Evolutionary conservation across 2,797 vertebrate species (phyloP).

Genomic region (Crax fasciolata): DNA sequence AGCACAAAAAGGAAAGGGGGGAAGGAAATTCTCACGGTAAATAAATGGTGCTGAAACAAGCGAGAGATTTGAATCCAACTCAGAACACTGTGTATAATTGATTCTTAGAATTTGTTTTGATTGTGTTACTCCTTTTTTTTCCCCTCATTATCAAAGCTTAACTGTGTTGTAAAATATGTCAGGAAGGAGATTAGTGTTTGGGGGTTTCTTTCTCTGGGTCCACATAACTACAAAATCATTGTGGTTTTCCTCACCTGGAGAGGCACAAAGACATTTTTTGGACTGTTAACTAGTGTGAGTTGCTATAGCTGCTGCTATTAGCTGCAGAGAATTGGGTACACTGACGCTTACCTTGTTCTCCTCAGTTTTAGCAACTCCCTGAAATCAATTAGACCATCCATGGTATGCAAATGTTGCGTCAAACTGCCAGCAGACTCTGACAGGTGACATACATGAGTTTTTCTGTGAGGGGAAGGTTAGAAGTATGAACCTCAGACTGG

Average conservation of each 20-base stretch:
- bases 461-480: neutral
- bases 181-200: neutral
- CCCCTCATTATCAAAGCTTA: neutral
- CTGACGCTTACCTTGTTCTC: neutral
- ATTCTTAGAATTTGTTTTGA: slow-evolving; percentile 57
- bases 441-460: neutral
- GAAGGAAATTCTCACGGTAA: slow-evolving; percentile 57
- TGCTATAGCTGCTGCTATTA: neutral
- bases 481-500: rapidly evolving
- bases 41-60: slow-evolving; percentile 11
- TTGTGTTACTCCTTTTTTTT: slow-evolving; percentile 15
- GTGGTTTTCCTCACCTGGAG: neutral
- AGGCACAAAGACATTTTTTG: neutral
- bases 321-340: neutral
- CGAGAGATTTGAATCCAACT: slow-evolving; percentile 3
- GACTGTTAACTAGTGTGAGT: neutral
- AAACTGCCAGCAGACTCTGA: neutral
- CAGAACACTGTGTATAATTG: slow-evolving; percentile 50
- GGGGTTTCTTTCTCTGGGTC: neutral
- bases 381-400: neutral
- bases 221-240: neutral
- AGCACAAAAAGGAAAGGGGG: slow-evolving; percentile 22
- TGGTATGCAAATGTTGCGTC: neutral
- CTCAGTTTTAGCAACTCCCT: neutral
- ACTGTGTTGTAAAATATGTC: neutral